These are phyloP conservation scores for Amazonetta brasiliensis DNA, from an alignment of 2,797 vertebrate species.

Conservation along the genomic window DNA sequence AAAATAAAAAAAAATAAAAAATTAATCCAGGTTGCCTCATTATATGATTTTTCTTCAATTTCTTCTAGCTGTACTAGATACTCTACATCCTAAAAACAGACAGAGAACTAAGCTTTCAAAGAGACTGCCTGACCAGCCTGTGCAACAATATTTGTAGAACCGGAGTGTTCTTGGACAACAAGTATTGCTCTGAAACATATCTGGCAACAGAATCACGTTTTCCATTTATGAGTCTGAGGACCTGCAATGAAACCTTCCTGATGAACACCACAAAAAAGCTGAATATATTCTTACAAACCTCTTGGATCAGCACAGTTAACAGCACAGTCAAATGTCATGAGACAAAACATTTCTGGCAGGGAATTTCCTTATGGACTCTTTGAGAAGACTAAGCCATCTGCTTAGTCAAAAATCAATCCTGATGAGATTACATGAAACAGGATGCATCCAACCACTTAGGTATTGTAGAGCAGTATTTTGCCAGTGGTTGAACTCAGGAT, in stretches of 20 bases:
- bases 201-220: not conserved
- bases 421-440: not conserved
- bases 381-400: slow-evolving; percentile 6
- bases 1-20: not conserved
- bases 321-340: not conserved
- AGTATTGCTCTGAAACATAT: slow-evolving; percentile 3
- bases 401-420: not conserved
- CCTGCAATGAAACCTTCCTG: not conserved
- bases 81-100: not conserved
- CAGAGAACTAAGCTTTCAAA: not conserved
- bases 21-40: not conserved
- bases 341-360: not conserved
- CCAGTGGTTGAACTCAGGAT: not conserved
- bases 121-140: not conserved
- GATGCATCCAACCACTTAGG: not conserved
- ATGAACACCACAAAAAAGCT: not conserved
- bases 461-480: not conserved
- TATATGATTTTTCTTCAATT: not conserved
- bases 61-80: not conserved
- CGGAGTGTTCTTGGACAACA: not conserved
- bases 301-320: not conserved
- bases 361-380: not conserved
- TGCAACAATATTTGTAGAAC: not conserved
- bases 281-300: not conserved
- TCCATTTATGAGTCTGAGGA: not conserved